Percentiles rank a stretch among this genome's conserved stretches.
These are phyloP conservation scores for Galleria mellonella DNA, from an alignment of 1,140 invertebrate species.

Conservation along the genomic window DNA sequence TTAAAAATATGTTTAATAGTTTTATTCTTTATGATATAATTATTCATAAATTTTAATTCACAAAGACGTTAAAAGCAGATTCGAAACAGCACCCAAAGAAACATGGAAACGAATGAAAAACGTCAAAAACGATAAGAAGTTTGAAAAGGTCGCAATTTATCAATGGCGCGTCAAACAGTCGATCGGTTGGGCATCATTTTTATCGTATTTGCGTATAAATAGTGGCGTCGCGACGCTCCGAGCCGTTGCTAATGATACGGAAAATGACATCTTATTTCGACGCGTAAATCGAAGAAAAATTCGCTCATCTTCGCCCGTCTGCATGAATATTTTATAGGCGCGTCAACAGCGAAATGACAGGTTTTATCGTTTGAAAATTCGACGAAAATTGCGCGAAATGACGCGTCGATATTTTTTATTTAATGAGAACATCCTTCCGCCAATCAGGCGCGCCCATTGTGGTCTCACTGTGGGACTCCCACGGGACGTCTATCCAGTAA, in stretches of 20 bases:
- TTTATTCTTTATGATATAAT: too few relatives aligned
- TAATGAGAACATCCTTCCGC: constrained; percentile 72
- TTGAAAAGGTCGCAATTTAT: constrained; percentile 68
- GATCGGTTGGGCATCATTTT: constrained; percentile 67
- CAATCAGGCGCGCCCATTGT: constrained; percentile 69
- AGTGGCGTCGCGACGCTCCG: constrained; percentile 60
- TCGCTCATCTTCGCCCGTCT: constrained; percentile 67
- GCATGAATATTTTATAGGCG: constrained; percentile 73
- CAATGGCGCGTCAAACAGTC: constrained; percentile 68
- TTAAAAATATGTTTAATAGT: too few relatives aligned
- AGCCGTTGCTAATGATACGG: constrained; percentile 73
- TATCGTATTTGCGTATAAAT: constrained; percentile 74
- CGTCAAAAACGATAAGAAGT: constrained; percentile 41
- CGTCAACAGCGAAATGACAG: constrained; percentile 72
- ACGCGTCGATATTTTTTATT: constrained; percentile 73
- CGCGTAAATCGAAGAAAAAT: constrained; percentile 71
- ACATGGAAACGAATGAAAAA: constrained; percentile 32
- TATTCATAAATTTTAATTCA: too few relatives aligned
- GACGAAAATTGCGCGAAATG: constrained; percentile 71
- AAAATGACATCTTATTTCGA: constrained; percentile 75
- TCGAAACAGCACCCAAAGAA: constrained; percentile 5
- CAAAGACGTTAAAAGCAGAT: constrained; percentile 15
- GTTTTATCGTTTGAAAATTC: constrained; percentile 75
- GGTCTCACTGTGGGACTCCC: constrained; percentile 57
- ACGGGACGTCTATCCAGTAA: constrained; percentile 53